Base-by-base conservation (phyloP, 1,140 invertebrate species). In the Drosophila nigrodunni region DNA sequence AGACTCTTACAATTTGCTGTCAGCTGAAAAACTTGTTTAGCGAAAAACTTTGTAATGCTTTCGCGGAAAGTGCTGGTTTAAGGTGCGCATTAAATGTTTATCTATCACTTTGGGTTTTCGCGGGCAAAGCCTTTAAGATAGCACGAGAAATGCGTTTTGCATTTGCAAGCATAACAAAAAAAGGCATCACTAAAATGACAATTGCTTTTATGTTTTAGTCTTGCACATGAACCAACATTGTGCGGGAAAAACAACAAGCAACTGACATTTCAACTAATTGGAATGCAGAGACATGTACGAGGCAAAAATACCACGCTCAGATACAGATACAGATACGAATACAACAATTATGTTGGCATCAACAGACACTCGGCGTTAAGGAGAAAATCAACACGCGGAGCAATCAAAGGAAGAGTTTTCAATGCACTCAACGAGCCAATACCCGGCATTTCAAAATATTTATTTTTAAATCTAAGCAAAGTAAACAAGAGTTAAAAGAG, bases 221-320 rank as follows among this genome's bases (percentile, higher is more conserved):
- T 30, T 30, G 34, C 7, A 57, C 18, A 47, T 30, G 35, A 62
- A 9, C 50, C 46, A 64, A 59, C 46, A 58, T 43, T 55, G 67
- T 67, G 34, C 13, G 10, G 46, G 7, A 54, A 44, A 71, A 2
- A 21, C 18, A 21, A 59, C 52, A 75, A 35, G 46, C 60, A 52
- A 59, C 65, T 60, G 54, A 39, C 21, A 75, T 75, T 65, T 15
- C 49, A 52, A 59, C 54, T 72, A 72, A 76, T 76, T 72, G 34
- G 13, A 35, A 59, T 65, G 68, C 68, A 72, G 9, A 49, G 18
- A 11, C 37, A 66, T 25, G 2, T 52, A 52, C 15, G 9, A 13
- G 3, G 13, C 37, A 41, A 10, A 41, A 41, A 11, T 1, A 21
- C 6, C 41, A 13, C 41, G 7, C 41, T 13, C 41, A 43, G 46